Conservation (phyloP, 2,113 vertebrate genomes). For the Catagonus wagneri region DNA sequence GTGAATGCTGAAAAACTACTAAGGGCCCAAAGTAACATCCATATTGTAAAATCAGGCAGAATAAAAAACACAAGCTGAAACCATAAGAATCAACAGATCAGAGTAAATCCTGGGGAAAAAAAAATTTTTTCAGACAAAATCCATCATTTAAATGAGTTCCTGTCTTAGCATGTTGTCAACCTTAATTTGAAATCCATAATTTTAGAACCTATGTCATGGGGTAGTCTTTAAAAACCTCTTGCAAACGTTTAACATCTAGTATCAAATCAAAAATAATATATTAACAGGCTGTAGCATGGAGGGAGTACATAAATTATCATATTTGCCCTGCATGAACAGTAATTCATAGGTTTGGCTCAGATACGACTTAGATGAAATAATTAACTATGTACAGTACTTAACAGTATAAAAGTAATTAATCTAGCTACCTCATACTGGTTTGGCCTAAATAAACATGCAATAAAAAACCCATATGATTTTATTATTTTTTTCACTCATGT, state of each 20-base stretch:
- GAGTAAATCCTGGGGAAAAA: slow-evolving; percentile 13
- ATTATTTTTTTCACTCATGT: slow-evolving; percentile 49
- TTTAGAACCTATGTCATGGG: slow-evolving; percentile 46
- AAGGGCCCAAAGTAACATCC: background rate
- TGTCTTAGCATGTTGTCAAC: slow-evolving; percentile 31
- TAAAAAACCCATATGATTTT: slow-evolving; percentile 66
- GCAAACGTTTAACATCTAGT: slow-evolving; percentile 39
- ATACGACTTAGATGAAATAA: slow-evolving; percentile 71
- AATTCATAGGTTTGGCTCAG: slow-evolving; percentile 63
- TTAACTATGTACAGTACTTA: slow-evolving; percentile 78
- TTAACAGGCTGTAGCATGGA: slow-evolving; percentile 56
- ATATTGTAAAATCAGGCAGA: background rate
- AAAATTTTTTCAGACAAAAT: slow-evolving; percentile 15
- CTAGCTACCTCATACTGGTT: slow-evolving; percentile 64
- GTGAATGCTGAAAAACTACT: background rate
- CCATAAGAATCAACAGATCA: background rate
- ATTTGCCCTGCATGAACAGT: slow-evolving; percentile 17
- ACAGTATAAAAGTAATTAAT: slow-evolving; percentile 78
- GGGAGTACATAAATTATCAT: slow-evolving; percentile 66
- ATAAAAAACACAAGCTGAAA: background rate
- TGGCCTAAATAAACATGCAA: slow-evolving; percentile 70
- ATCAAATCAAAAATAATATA: slow-evolving; percentile 64
- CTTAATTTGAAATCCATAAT: slow-evolving; percentile 64
- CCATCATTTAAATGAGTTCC: slow-evolving; percentile 8
- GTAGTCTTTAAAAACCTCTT: slow-evolving; percentile 60